phyloP scores from a whole-genome alignment of 2,888 invertebrate species.

The Laspeyria flexula region DNA sequence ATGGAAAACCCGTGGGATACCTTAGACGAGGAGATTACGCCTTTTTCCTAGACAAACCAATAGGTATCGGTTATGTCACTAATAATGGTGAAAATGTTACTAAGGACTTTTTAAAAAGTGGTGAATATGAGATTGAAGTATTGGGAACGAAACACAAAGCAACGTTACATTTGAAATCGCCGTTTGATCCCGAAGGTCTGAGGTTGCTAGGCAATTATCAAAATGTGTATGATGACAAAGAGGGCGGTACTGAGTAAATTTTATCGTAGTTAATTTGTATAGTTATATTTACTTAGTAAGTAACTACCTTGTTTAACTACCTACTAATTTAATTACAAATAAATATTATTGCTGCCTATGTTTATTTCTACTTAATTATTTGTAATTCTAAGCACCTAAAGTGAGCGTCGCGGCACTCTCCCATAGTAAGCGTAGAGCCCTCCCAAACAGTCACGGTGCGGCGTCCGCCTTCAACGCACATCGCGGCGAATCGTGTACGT shows the following conservation, averaged over 20 bases:
- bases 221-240: constrained; percentile 71
- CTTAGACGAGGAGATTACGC: constrained; percentile 93
- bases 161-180: constrained; percentile 89
- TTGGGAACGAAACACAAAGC: constrained; percentile 91
- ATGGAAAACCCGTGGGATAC: constrained; percentile 91
- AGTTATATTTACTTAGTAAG: too few species aligned
- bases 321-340: too few species aligned
- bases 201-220: constrained; percentile 90
- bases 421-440: too few species aligned
- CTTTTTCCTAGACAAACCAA: constrained; percentile 81
- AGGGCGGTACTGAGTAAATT: constrained; percentile 80
- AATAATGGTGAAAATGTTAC: constrained; percentile 87
- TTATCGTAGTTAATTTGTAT: too few species aligned
- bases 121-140: constrained; percentile 92
- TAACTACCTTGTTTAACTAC: too few species aligned
- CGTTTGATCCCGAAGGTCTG: constrained; percentile 93
- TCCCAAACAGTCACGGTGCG: too few species aligned
- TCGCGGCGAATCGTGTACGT: too few species aligned
- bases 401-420: too few species aligned
- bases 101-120: constrained; percentile 88
- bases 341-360: too few species aligned
- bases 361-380: too few species aligned
- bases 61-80: constrained; percentile 86
- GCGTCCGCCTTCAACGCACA: too few species aligned
- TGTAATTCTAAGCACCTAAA: too few species aligned